Evolutionary conservation across 2,113 vertebrate species (phyloP).

Genomic region (Lampris incognitus): DNA sequence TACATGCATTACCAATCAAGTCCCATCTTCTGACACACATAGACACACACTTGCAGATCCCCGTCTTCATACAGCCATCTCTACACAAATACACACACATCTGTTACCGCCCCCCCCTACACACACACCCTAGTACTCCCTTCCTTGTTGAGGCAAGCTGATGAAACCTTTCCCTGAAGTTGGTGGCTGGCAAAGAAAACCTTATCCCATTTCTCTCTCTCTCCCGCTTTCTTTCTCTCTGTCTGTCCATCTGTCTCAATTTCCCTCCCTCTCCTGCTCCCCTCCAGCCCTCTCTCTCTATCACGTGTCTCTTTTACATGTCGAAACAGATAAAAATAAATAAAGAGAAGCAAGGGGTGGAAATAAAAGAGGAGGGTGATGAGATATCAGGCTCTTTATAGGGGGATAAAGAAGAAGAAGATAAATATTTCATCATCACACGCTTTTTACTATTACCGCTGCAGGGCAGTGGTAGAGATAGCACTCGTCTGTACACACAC

Average conservation of each 20-base stretch:
- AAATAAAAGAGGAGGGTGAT: conserved; percentile 50
- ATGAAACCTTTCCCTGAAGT: conserved; percentile 71
- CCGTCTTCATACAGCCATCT: not conserved
- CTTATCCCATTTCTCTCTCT: not conserved
- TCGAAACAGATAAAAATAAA: conserved; percentile 41
- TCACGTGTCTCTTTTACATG: conserved; percentile 4
- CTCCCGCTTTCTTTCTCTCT: conserved; percentile 3
- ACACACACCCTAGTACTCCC: conserved; percentile 14
- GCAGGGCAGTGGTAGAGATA: not conserved
- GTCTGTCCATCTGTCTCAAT: conserved; percentile 15
- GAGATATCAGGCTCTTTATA: conserved; percentile 43
- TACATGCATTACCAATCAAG: not conserved
- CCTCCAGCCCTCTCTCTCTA: conserved; percentile 18
- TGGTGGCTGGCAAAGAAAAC: conserved; percentile 58
- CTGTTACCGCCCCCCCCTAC: conserved; percentile 35
- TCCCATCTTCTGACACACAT: conserved; percentile 14
- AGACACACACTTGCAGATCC: not conserved
- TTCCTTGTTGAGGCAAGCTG: conserved; percentile 44
- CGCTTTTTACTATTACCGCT: not conserved
- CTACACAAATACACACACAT: conserved; percentile 7
- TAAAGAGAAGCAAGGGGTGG: conserved; percentile 24
- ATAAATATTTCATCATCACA: conserved; percentile 57
- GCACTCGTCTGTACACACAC: not conserved
- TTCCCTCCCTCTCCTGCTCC: conserved; percentile 9
- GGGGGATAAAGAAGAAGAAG: conserved; percentile 35